Evolutionary conservation across 2,113 vertebrate genomes (phyloP), one percentile per base, ranked within the genome.

Genomic region (Emydocephalus ijimae): DNA sequence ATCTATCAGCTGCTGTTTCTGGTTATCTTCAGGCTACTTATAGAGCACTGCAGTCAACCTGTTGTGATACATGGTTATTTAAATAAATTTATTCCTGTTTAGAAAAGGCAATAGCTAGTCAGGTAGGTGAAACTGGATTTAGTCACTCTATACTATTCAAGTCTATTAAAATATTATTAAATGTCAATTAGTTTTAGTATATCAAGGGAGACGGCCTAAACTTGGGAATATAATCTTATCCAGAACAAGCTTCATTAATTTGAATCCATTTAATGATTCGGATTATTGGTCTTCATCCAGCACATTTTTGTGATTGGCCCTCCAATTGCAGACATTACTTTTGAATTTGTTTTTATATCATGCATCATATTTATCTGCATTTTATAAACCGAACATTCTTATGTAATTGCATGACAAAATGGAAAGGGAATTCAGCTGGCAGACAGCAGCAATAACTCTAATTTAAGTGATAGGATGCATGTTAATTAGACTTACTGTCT

Each of bases 381-480:
- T 74, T 74, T 74, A 20, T 74, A 74, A 74, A 74, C n/a, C 0
- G 6, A 39, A 39, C 6, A 81, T 81, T 81, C 69, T 81, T 39
- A 39, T 39, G 34, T 81, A 81, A 81, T 39, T 81, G 69, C 74
- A 81, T 43, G 34, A 43, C 15, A 81, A 81, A 81, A 81, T 81
- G 74, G 34, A 81, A 81, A 81, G 74, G 74, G 74, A 43, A 81
- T 81, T 81, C 74, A 81, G n/a, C 34, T 81, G 69, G 34, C 24
- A 92, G 92, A 64, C 6, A n/a, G 21, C 87, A 91, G 89, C 88
- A 93, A 89, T 88, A 87, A 93, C 95, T 90, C 24, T 52, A 43
- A 89, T 55, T 45, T 90, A 52, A 45, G 12, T 89, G 95, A 87
- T 57, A 93, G 85, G 8, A 85, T 48, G 54, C 45, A 29, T 10